Percentiles rank a stretch among this genome's conserved stretches.
These are phyloP conservation scores for Mus pahari DNA, from an alignment of 2,113 vertebrate species.

Conservation along the genomic window DNA sequence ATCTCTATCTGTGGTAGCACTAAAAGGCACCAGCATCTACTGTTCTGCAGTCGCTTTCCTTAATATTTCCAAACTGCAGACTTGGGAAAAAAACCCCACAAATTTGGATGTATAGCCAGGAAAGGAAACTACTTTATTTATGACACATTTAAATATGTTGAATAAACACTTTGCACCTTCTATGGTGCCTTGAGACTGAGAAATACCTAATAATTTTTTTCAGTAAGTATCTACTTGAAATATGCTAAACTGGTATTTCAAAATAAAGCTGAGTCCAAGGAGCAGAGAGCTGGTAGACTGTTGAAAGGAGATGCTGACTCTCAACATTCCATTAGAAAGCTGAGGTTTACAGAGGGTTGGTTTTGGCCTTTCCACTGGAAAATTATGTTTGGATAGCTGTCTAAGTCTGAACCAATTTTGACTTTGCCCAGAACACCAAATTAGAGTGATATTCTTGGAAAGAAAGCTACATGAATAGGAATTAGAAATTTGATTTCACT, in stretches of 20 bases:
- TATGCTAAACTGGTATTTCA: slow-evolving; percentile 59
- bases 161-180: slow-evolving; percentile 68
- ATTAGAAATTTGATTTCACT: slow-evolving; percentile 44
- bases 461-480: not conserved
- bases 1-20: not conserved
- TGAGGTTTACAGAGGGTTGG: slow-evolving; percentile 32
- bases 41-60: not conserved
- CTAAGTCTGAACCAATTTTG: slow-evolving; percentile 26
- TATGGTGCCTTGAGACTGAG: slow-evolving; percentile 44
- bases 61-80: not conserved
- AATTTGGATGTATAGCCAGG: slow-evolving; percentile 27
- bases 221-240: slow-evolving; percentile 50
- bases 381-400: slow-evolving; percentile 36
- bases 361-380: slow-evolving; percentile 60
- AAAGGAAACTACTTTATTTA: slow-evolving; percentile 61
- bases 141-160: slow-evolving; percentile 46
- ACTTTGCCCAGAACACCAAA: slow-evolving; percentile 6
- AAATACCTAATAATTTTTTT: slow-evolving; percentile 71
- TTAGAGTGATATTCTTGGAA: slow-evolving; percentile 54
- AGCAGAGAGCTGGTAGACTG: slow-evolving; percentile 42
- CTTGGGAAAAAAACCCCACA: not conserved
- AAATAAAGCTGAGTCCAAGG: slow-evolving; percentile 55
- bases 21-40: not conserved
- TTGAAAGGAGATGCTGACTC: slow-evolving; percentile 32
- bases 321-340: slow-evolving; percentile 46